Base-by-base conservation (phyloP, 2,888 invertebrate genomes). In the Mythimna ferrago region DNA sequence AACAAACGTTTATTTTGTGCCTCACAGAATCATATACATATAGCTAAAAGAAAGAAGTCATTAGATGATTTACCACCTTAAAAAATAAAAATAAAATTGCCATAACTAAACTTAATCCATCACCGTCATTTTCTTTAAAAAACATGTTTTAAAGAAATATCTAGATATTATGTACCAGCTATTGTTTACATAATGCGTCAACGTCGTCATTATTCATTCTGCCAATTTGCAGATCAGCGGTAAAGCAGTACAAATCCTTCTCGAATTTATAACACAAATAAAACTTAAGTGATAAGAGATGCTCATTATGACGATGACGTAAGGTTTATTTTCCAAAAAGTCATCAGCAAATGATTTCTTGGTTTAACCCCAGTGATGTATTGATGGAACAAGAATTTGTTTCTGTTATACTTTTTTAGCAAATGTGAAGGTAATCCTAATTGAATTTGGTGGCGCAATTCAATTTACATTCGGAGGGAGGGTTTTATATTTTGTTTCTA, bases 121-220 rank as follows among this genome's bases (percentile, higher is more conserved):
- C 71, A 41, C 54, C 19, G 21, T 64, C 41, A 51, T 16, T 16
- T 70, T 53, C 7, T 6, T 16, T 6, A 48, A 71, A 48, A 58
- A 16, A 61, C 11, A 6, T 60, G 3, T 61, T 78, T 26, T 41
- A 0, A 61, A 66, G 71, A 81, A 54, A 32, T 44, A 51, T 14
- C 5, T 54, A 48, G 0, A n/a, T 80, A 70, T n/a, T n/a, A 2
- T n/a, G 11, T 56, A 67, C 6, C 10, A 51, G 11, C 35, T 56
- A 66, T 66, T 73, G 78, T 86, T 83, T 76, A 71, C 66, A 80
- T 78, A 88, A 91, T 90, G 84, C 85, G 89, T 91, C 91, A 89
- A 89, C 80, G 88, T 90, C 89, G 80, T 86, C 90, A 89, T 92
- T 88, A 90, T 78, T 92, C 92, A 91, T 89, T 81, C 88, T 89